Evolutionary conservation across 2,888 invertebrate genomes (phyloP), one percentile per base, ranked within the genome.

Genomic region (Pilophorus perplexus): DNA sequence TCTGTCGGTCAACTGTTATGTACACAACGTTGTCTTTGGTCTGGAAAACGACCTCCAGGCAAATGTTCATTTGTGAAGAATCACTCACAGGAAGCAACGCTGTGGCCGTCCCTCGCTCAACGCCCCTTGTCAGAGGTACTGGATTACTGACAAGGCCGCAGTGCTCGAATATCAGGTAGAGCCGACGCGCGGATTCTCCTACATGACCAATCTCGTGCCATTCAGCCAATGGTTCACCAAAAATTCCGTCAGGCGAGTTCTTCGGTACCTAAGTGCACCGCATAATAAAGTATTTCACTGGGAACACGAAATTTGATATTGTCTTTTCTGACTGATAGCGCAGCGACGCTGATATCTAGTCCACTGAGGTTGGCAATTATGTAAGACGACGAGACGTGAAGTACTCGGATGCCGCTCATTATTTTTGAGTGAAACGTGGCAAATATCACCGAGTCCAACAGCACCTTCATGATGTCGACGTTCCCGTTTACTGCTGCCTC

Each of bases 21-120:
- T 86, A 85, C 70, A 83, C 84, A 27, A 89, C 85, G 0, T 86
- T 87, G 69, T 87, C 84, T 72, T 85, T 82, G 72, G 85, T 84
- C 72, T 87, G 82, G 20, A 85, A 82, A 0, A 85, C 85, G 14
- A 66, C 57, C 44, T 66, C 57, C 5, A 66, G 46, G 37, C 66
- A 66, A 8, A 66, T 18, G 25, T 66, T 66, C 37, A 66, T 42
- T 46, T 55, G 46, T 12, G 22, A 38, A 12, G 28, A 42, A 3
- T 33, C 23, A 2, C 25, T 16, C 5, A 64, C 27, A n/a, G 66
- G 66, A 16, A 66, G 25, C 3, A 66, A 37, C 12, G 66, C 66
- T 6, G 66, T 66, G 1, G 46, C 46, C 1, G 52, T 59, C 2
- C 57, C 44, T 23, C 46, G 27, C 52, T 66, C 57, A n/a, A 59